These are phyloP conservation scores for Acleris holmiana DNA, from an alignment of 2,888 invertebrate genomes.

Conservation along the genomic window DNA sequence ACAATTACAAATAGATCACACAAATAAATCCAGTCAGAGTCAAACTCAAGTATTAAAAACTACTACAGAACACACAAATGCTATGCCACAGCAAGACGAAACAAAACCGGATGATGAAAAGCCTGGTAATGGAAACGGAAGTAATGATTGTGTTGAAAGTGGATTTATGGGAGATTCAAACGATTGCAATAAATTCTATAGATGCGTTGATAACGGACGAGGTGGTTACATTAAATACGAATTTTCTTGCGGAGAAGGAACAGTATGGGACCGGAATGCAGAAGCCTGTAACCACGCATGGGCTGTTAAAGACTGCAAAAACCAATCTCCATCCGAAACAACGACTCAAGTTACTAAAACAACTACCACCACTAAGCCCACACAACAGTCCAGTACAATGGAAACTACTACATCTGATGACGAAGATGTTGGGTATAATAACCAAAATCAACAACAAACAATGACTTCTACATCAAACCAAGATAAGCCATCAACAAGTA, in stretches of 20 bases:
- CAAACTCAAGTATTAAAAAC: conserved; percentile 53
- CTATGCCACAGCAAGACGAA: conserved; percentile 38
- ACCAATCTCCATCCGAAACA: conserved; percentile 42
- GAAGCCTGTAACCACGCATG: conserved; percentile 85
- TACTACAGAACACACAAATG: conserved; percentile 42
- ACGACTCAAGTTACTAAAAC: conserved; percentile 29
- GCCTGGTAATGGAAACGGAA: conserved; percentile 25
- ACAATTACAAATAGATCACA: conserved; percentile 62
- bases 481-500: conserved; percentile 16
- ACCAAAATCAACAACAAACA: conserved; percentile 39
- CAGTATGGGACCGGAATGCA: conserved; percentile 84
- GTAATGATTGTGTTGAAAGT: conserved; percentile 61
- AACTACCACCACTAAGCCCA: conserved; percentile 37
- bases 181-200: conserved; percentile 87
- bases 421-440: conserved; percentile 41
- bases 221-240: conserved; percentile 76
- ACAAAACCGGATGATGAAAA: conserved; percentile 33
- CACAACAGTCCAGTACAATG: conserved; percentile 37
- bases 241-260: conserved; percentile 84
- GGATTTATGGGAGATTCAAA: conserved; percentile 84
- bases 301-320: conserved; percentile 69
- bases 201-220: conserved; percentile 83
- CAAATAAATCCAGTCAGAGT: conserved; percentile 57
- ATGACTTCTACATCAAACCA: conserved; percentile 24
- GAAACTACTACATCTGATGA: conserved; percentile 40